Evolutionary conservation across 2,113 vertebrate genomes (phyloP).

Genomic region (Misgurnus mizolepis): DNA sequence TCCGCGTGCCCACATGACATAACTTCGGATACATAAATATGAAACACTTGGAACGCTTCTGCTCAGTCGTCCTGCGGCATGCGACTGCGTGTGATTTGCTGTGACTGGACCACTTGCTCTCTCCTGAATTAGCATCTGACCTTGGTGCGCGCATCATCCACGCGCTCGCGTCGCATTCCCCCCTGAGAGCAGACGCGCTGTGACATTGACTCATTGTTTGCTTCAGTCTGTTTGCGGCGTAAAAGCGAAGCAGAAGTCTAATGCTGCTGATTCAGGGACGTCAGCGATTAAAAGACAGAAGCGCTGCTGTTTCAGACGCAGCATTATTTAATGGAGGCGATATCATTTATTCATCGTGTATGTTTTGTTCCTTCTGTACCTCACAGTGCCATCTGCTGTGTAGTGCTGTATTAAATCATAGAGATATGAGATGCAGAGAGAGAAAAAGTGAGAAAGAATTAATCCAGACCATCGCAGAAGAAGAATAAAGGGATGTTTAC

Average conservation of each 20-base stretch:
- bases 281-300: slow-evolving; percentile 39
- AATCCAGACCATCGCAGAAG: slow-evolving; percentile 35
- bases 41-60: neutral
- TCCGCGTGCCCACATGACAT: slow-evolving; percentile 31
- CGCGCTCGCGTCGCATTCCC: slow-evolving; percentile 5
- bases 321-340: slow-evolving; percentile 59
- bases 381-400: slow-evolving; percentile 63
- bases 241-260: slow-evolving; percentile 26
- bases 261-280: slow-evolving; percentile 34
- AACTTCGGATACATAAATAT: slow-evolving; percentile 28
- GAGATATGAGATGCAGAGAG: neutral
- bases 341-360: slow-evolving; percentile 67
- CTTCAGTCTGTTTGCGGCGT: slow-evolving; percentile 42
- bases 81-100: neutral
- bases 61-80: neutral
- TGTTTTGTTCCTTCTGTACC: slow-evolving; percentile 61
- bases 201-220: slow-evolving; percentile 50
- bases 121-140: slow-evolving; percentile 55
- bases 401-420: slow-evolving; percentile 54
- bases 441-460: neutral
- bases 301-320: slow-evolving; percentile 45
- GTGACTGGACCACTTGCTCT: slow-evolving; percentile 29
- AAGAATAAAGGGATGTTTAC: slow-evolving; percentile 10
- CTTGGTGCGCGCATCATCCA: slow-evolving; percentile 44
- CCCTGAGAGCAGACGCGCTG: neutral